A percentile compares a stretch with the other conserved stretches of the same genome.
Conservation (phyloP, 2,797 vertebrate species). For the Pseudocheirus occidentalis region DNA sequence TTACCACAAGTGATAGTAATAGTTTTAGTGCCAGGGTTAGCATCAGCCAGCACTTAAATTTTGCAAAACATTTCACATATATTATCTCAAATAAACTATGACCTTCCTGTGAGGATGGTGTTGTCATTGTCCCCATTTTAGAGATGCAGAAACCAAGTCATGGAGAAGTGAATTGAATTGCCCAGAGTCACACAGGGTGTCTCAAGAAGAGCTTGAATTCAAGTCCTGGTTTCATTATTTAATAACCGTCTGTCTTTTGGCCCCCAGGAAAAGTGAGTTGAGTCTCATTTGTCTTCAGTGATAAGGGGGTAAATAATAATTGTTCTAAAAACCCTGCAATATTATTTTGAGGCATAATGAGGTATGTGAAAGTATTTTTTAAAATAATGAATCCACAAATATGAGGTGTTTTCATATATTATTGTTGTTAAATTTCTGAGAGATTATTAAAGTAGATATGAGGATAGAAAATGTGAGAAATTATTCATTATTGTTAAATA, state of each 20-base stretch:
- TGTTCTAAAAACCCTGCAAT: not conserved
- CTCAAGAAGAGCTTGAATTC: not conserved
- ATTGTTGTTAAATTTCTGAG: not conserved
- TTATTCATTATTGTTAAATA: not conserved
- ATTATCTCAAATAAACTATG: not conserved
- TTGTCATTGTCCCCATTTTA: not conserved
- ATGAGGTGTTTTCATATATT: not conserved
- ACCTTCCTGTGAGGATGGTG: not conserved
- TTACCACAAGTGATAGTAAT: no score
- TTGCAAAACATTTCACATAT: not conserved
- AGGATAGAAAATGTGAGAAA: not conserved
- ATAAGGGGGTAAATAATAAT: not conserved
- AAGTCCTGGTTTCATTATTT: not conserved
- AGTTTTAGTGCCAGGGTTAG: no score
- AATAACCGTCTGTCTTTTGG: not conserved
- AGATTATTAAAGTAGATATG: not conserved
- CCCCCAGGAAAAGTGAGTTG: not conserved
- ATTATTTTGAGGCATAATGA: not conserved
- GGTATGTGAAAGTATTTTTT: not conserved
- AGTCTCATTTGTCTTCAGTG: not conserved
- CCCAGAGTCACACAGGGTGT: not conserved
- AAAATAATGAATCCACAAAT: not conserved
- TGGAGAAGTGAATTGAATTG: not conserved
- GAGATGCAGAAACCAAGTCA: not conserved
- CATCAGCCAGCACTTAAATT: not conserved